Percentiles rank a stretch among this genome's conserved stretches.
Evolutionary conservation across 2,797 vertebrate species (phyloP).

Genomic region (Discoglossus pictus): DNA sequence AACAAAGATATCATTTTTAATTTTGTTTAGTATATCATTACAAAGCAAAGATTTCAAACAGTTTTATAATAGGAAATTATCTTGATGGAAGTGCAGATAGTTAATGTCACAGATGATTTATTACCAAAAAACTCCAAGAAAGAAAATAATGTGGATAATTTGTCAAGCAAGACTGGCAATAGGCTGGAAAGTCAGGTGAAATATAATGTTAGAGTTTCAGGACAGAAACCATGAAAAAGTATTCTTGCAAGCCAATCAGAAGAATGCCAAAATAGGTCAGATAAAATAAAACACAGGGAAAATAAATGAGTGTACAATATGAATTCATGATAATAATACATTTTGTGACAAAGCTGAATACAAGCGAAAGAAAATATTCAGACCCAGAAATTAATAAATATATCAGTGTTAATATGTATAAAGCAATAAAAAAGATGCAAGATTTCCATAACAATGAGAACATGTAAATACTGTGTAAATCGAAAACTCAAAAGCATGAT

Average conservation of each 20-base stretch:
- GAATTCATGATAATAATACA: too few relatives aligned
- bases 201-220: constrained; percentile 56
- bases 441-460: too few relatives aligned
- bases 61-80: constrained; percentile 61
- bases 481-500: too few relatives aligned
- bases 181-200: constrained; percentile 55
- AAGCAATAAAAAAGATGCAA: too few relatives aligned
- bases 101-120: constrained; percentile 65
- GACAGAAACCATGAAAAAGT: constrained; percentile 47
- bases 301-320: not conserved
- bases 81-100: constrained; percentile 66
- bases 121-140: constrained; percentile 57
- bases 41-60: not conserved
- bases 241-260: not conserved
- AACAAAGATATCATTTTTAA: too few relatives aligned
- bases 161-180: constrained; percentile 58
- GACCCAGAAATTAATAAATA: too few relatives aligned
- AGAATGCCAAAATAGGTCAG: constrained; percentile 5
- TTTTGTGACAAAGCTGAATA: too few relatives aligned
- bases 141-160: constrained; percentile 64
- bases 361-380: too few relatives aligned
- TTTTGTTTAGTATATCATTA: too few relatives aligned
- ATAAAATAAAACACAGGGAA: not conserved
- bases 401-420: too few relatives aligned
- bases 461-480: too few relatives aligned